Conservation (phyloP, 2,888 invertebrate species). For the Odiellus spinosus region DNA sequence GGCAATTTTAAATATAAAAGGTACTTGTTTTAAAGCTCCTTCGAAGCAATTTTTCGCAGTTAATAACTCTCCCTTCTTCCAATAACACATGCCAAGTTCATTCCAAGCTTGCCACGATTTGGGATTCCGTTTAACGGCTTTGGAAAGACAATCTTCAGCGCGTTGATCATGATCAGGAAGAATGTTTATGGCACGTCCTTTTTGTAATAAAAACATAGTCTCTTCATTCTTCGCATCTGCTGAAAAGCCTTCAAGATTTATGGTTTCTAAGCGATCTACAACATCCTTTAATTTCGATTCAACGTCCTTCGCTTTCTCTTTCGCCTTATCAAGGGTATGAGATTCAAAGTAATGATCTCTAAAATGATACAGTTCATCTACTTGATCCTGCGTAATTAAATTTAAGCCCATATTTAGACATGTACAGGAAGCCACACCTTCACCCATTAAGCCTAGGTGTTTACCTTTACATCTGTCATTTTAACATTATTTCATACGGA, state of each 20-base stretch:
- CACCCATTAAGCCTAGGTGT: too few relatives aligned
- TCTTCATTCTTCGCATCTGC: slow-evolving; percentile 26
- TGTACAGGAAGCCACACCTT: too few relatives aligned
- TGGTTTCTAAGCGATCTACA: slow-evolving; percentile 41
- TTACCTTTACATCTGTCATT: too few relatives aligned
- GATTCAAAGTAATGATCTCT: slow-evolving; percentile 64
- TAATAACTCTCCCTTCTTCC: slow-evolving; percentile 64
- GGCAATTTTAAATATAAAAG: slow-evolving; percentile 5
- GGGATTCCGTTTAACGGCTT: slow-evolving; percentile 69
- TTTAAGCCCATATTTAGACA: too few relatives aligned
- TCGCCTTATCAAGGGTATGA: slow-evolving; percentile 49
- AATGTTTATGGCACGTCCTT: slow-evolving; percentile 58
- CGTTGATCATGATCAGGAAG: slow-evolving; percentile 46
- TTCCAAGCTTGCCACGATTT: slow-evolving; percentile 70
- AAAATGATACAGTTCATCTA: slow-evolving; percentile 40
- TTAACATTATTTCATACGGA: too few relatives aligned
- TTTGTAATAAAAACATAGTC: slow-evolving; percentile 46
- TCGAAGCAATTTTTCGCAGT: slow-evolving; percentile 69
- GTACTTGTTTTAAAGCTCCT: slow-evolving; percentile 38
- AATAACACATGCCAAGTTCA: slow-evolving; percentile 71
- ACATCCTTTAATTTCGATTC: slow-evolving; percentile 45
- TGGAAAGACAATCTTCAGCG: slow-evolving; percentile 57
- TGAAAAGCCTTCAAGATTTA: background rate
- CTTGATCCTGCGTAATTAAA: too few relatives aligned
- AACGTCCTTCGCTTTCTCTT: slow-evolving; percentile 46